These are phyloP conservation scores for Lingula anatina DNA, from an alignment of 2,888 invertebrate genomes.

Conservation along the genomic window DNA sequence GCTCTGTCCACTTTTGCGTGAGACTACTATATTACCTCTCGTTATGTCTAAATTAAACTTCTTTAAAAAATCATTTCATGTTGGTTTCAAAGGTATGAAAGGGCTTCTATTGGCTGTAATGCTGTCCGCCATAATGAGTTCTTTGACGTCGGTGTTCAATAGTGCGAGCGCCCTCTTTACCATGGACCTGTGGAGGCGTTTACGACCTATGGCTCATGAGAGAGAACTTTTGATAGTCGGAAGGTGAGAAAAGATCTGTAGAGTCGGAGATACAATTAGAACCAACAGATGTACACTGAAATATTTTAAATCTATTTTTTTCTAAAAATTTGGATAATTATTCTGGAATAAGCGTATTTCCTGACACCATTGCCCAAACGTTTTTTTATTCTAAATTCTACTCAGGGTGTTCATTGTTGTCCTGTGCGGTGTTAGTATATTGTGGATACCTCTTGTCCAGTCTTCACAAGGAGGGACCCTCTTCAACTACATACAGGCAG, in stretches of 20 bases:
- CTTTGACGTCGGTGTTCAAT: slow-evolving; percentile 45
- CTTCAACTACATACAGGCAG: slow-evolving; percentile 45
- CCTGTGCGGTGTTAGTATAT: slow-evolving; percentile 35
- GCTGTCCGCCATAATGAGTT: slow-evolving; percentile 46
- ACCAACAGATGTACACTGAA: too few species aligned
- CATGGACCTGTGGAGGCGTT: slow-evolving; percentile 40
- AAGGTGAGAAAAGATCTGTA: background rate
- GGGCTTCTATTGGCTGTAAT: slow-evolving; percentile 41
- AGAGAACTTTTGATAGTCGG: slow-evolving; percentile 44
- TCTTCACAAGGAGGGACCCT: slow-evolving; percentile 45
- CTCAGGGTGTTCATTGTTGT: slow-evolving; percentile 31
- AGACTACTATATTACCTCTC: too few species aligned
- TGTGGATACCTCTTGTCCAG: slow-evolving; percentile 43
- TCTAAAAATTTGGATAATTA: too few species aligned
- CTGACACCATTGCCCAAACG: too few species aligned
- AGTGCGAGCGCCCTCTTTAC: slow-evolving; percentile 42
- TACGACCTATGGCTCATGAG: slow-evolving; percentile 26
- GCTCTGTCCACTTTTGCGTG: too few species aligned
- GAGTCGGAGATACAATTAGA: too few species aligned
- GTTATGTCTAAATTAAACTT: too few species aligned
- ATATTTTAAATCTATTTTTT: too few species aligned
- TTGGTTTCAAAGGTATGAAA: slow-evolving; percentile 26
- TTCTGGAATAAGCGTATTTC: too few species aligned
- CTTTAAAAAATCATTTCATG: too few species aligned
- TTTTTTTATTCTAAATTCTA: background rate